Base-by-base conservation (phyloP, 2,113 vertebrate genomes). In the Ictidomys tridecemlineatus region DNA sequence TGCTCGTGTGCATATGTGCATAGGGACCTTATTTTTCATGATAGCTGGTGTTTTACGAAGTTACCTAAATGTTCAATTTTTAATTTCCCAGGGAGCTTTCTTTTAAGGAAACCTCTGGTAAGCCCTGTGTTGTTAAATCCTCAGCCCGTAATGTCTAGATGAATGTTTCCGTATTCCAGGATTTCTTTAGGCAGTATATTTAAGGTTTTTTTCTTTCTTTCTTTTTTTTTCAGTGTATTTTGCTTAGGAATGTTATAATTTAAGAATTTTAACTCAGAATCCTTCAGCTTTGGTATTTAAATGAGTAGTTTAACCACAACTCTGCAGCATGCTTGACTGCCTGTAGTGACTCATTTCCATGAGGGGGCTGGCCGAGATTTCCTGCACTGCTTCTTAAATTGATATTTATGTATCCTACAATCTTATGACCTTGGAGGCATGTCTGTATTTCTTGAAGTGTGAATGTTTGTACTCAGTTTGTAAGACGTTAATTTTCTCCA, bases 201-300 rank as follows among this genome's bases (percentile, higher is more conserved):
- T 74, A 67, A 73, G 76, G 10, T 56, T 83, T 65, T 83, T 53
- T 78, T 2, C 2, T 45, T 45, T 39, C 39, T 45, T 45, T n/a
- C n/a, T 45, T 45, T 45, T 45, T 51, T 86, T 56, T 73, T 1
- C 6, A 39, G 39, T 93, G 30, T 45, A 11, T 83, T 80, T 97
- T 96, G 39, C 51, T 89, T 93, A 87, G 86, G 37, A 92, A 48
- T 37, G 14, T 77, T 91, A 45, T 77, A 79, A 63, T 86, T 67
- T 74, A 84, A 95, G 65, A 63, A 74, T 69, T 74, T 91, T 69
- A 88, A 88, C 63, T 77, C 39, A 85, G 11, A 78, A 53, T 93
- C 37, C 14, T 67, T 39, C 11, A 30, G 28, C 48, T 93, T 76
- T 76, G 65, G 45, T 63, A 58, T 37, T 80, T 92, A 28, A 48